Conservation (phyloP, 2,888 invertebrate species). For the Branchellion lobata region DNA sequence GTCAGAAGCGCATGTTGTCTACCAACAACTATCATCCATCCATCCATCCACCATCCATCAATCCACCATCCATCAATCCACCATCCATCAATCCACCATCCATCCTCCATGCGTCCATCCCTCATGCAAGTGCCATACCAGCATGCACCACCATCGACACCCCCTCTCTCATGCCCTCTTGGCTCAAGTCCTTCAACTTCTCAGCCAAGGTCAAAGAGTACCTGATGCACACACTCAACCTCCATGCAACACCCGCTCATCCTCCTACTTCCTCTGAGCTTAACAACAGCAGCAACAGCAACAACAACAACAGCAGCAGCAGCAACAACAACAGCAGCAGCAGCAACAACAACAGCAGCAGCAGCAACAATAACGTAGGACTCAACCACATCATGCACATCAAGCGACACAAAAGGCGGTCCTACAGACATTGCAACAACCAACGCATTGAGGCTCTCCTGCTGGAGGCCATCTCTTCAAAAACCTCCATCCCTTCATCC, state of each 20-base stretch:
- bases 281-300: not conserved
- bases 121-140: not conserved
- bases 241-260: no score
- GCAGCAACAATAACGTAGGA: not conserved
- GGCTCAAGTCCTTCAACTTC: not conserved
- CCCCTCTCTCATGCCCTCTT: not conserved
- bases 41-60: no score
- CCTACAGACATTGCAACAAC: not conserved
- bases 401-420: not conserved
- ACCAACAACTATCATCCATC: no score
- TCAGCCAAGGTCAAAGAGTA: not conserved
- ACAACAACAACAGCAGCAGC: not conserved
- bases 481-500: not conserved
- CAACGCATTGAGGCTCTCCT: not conserved
- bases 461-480: not conserved
- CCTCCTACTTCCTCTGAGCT: no score
- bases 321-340: no score
- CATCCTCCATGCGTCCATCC: no score
- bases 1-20: no score
- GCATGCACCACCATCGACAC: not conserved
- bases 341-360: not conserved
- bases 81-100: no score
- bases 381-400: slow-evolving; percentile 16
- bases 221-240: not conserved
- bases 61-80: no score